Conservation (phyloP, 2,888 invertebrate species). For the Sepioteuthis lessoniana region DNA sequence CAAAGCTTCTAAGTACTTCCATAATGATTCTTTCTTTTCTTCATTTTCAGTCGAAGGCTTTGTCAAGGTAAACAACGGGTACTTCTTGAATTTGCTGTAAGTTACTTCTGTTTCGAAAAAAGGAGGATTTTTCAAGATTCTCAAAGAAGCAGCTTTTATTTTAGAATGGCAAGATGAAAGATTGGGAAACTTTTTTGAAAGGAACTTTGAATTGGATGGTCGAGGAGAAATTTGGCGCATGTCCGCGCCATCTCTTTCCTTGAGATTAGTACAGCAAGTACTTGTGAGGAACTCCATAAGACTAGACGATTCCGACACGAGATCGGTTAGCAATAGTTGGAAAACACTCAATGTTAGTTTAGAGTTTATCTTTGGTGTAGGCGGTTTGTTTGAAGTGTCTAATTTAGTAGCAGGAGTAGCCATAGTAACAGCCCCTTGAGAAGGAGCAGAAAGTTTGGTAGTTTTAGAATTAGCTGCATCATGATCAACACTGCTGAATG, state of each 20-base stretch:
- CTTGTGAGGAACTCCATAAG: background rate
- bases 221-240: background rate
- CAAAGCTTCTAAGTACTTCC: background rate
- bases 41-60: background rate
- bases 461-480: background rate
- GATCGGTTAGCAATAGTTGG: background rate
- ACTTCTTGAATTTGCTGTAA: background rate
- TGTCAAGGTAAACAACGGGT: background rate
- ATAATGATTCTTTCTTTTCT: background rate
- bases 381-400: background rate
- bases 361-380: conserved; percentile 36
- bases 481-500: background rate
- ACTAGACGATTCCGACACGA: background rate
- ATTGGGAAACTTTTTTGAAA: background rate
- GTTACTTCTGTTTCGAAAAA: conserved; percentile 34
- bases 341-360: conserved; percentile 41
- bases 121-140: conserved; percentile 38
- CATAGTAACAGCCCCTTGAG: background rate
- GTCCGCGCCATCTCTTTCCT: background rate
- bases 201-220: background rate
- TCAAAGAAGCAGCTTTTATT: conserved; percentile 37
- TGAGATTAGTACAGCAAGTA: background rate
- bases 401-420: background rate
- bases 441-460: background rate
- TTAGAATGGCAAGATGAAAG: conserved; percentile 11